Evolutionary conservation across 2,888 invertebrate genomes (phyloP), one percentile per base, ranked within the genome.

Genomic region (Microdon myrmicae): DNA sequence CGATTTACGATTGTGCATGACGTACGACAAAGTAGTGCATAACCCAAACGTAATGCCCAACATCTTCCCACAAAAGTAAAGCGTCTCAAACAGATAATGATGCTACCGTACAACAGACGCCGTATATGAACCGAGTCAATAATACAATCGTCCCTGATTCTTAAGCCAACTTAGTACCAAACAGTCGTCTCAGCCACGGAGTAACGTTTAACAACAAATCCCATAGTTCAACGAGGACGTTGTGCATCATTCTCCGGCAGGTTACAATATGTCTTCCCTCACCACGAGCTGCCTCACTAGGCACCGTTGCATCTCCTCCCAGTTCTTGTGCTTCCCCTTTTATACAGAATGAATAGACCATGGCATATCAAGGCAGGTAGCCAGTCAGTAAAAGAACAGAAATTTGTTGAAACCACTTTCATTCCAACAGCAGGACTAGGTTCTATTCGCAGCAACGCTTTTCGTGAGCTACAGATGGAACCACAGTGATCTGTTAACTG

Each of bases 321-420:
- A n/a, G n/a, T n/a, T 17, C 10, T 51, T 41, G 34, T 43, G 19
- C 37, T 53, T 43, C n/a, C 8, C 20, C 35, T 35, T 26, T 20
- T 34, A 35, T 12, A 28, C 13, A 16, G 26, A 32, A 29, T 19
- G 29, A 13, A 29, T 31, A 35, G 43, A 41, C 41, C 25, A 23
- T 28, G 28, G 38, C n/a, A 43, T 10, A 22, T 10, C 34, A 35
- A 16, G 43, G n/a, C n/a, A n/a, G n/a, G n/a, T 19, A 9, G 14
- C 12, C 6, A 32, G n/a, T 3, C 13, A 14, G 13, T 12, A 20
- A 14, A 41, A 41, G 20, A 43, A 53, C 29, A 43, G 23, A 43
- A 16, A 43, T 29, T 34, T 51, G 28, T 41, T 53, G 23, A 25
- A 43, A 43, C 41, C 41, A 34, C 35, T 34, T 41, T 43, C 22